Percentiles rank a stretch among this genome's conserved stretches.
Evolutionary conservation across 2,888 invertebrate genomes (phyloP).

Genomic region (Hirtodrosophila alboralis): DNA sequence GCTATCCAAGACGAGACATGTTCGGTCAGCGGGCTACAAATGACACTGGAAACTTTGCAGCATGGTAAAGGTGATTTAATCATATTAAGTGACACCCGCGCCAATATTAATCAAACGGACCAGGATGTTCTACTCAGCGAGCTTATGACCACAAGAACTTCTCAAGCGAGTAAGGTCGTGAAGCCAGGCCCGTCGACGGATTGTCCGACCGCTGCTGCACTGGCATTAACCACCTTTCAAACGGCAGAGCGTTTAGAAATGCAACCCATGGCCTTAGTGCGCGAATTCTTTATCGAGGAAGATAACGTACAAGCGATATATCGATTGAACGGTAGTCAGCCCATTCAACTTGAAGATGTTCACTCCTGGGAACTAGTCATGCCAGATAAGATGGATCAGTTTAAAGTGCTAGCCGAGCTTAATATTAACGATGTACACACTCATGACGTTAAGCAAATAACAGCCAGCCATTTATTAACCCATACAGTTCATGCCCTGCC

Average conservation of each 20-base stretch:
- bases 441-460: slow-evolving; percentile 98
- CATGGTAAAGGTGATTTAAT: slow-evolving; percentile 32
- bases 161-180: too few relatives aligned
- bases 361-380: slow-evolving; percentile 89
- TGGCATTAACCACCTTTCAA: slow-evolving; percentile 92
- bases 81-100: slow-evolving; percentile 57
- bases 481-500: slow-evolving; percentile 95
- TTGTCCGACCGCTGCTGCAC: slow-evolving; percentile 91
- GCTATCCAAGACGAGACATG: slow-evolving; percentile 86
- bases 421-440: slow-evolving; percentile 91
- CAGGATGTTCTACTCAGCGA: slow-evolving; percentile 89
- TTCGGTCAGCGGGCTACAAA: slow-evolving; percentile 43
- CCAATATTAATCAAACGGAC: slow-evolving; percentile 90
- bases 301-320: slow-evolving; percentile 31
- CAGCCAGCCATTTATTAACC: slow-evolving; percentile 95
- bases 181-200: accelerated
- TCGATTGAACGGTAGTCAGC: slow-evolving; percentile 84
- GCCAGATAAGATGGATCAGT: slow-evolving; percentile 90
- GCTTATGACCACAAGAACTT: slow-evolving; percentile 12
- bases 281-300: slow-evolving; percentile 52
- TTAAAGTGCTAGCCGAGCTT: slow-evolving; percentile 90
- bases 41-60: slow-evolving; percentile 49
- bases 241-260: slow-evolving; percentile 85
- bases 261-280: slow-evolving; percentile 58
- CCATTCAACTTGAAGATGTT: slow-evolving; percentile 92